phyloP scores from a whole-genome alignment of 92 coral and sea anemone species.

The Isaurus tuberculatus region DNA sequence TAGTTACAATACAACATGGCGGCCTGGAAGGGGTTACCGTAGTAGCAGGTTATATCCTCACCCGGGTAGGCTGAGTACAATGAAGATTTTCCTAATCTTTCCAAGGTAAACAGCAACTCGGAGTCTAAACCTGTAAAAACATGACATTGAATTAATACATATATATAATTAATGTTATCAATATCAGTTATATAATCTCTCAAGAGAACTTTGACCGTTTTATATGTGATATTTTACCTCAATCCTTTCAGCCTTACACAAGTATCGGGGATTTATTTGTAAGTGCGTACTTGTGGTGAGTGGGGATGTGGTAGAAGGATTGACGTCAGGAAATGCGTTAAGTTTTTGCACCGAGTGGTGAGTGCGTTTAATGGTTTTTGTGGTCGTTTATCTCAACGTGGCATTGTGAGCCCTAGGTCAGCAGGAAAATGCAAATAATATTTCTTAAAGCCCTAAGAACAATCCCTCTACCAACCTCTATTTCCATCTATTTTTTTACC shows the following conservation, averaged over 20 bases:
- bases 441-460: not conserved
- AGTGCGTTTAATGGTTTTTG: too few species aligned
- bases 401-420: too few species aligned
- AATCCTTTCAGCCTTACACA: too few species aligned
- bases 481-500: too few species aligned
- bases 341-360: too few species aligned
- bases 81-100: not conserved
- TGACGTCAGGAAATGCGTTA: too few species aligned
- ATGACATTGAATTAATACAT: too few species aligned
- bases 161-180: not conserved
- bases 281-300: too few species aligned
- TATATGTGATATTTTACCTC: not conserved
- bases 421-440: not conserved
- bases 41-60: not conserved
- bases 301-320: too few species aligned
- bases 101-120: conserved; percentile 22
- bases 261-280: too few species aligned
- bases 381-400: too few species aligned
- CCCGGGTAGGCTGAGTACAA: not conserved
- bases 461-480: not conserved
- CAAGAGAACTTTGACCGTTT: not conserved
- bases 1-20: conserved; percentile 15
- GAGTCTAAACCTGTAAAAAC: conserved; percentile 21
- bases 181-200: not conserved
- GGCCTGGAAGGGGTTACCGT: conserved; percentile 28